Conservation (phyloP, 2,113 vertebrate genomes). For the Microtus pennsylvanicus region DNA sequence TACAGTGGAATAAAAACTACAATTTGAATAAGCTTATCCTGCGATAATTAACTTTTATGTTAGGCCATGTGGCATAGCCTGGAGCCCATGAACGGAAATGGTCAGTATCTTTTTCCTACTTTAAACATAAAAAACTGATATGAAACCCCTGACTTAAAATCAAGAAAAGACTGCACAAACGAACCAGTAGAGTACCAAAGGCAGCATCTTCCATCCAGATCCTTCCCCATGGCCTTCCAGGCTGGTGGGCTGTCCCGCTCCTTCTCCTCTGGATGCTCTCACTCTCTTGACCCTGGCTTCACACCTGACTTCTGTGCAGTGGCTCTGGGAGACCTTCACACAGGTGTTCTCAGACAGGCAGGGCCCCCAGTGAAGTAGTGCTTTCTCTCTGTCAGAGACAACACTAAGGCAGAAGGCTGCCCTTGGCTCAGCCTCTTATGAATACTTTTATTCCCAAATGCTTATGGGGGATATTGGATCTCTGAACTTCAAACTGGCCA, state of each 20-base stretch:
- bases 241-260: not conserved
- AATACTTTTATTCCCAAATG: not conserved
- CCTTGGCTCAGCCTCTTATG: accelerated
- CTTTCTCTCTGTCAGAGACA: not conserved
- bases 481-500: not conserved
- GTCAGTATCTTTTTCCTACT: not conserved
- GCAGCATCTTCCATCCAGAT: not conserved
- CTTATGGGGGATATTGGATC: not conserved
- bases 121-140: not conserved
- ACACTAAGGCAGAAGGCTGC: not conserved
- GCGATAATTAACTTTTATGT: not conserved
- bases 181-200: not conserved
- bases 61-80: not conserved
- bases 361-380: not conserved
- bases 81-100: too few relatives aligned
- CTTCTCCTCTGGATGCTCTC: too few relatives aligned
- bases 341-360: not conserved
- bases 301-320: too few relatives aligned
- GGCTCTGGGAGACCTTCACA: not conserved
- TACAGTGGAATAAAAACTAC: not conserved
- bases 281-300: not conserved
- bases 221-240: not conserved
- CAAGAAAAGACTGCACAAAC: not conserved
- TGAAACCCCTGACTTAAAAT: not conserved
- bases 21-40: not conserved